A percentile compares a stretch with the other conserved stretches of the same genome.
Evolutionary conservation across 2,113 vertebrate species (phyloP).

Genomic region (Amblyopsis rosae): DNA sequence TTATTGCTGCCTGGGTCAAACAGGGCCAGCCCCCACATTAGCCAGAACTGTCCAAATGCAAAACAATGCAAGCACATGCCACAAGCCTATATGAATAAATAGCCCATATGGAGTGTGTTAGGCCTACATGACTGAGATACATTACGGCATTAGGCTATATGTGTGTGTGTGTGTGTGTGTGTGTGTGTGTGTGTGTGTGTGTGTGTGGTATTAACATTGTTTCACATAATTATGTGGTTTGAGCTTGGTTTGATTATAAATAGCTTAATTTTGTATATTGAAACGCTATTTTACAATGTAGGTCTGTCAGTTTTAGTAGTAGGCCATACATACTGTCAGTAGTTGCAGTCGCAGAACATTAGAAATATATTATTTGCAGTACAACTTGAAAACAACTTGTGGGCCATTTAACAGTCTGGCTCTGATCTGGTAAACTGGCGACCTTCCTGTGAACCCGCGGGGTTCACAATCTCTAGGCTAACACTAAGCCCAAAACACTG

Average conservation of each 20-base stretch:
- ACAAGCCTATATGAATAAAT: conserved; percentile 50
- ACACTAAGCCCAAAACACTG: conserved; percentile 55
- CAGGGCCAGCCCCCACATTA: conserved; percentile 55
- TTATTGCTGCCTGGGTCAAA: conserved; percentile 50
- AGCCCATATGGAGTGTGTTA: not conserved
- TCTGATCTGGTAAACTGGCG: conserved; percentile 52
- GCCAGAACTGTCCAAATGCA: conserved; percentile 35
- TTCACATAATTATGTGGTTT: too few species aligned
- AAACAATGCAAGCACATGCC: conserved; percentile 66
- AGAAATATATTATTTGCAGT: too few species aligned
- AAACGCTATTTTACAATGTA: too few species aligned
- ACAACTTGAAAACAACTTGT: too few species aligned
- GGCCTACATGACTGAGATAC: too few species aligned
- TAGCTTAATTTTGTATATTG: too few species aligned
- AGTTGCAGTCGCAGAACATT: too few species aligned
- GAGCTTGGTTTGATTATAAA: too few species aligned
- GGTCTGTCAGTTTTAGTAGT: too few species aligned
- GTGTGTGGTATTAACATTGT: too few species aligned
- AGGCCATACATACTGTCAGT: too few species aligned
- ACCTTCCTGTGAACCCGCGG: conserved; percentile 63
- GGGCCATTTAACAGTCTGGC: conserved; percentile 13
- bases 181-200: not conserved
- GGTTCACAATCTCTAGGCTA: conserved; percentile 4
- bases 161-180: not conserved
- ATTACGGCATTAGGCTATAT: not conserved